Conservation (phyloP, 1,140 invertebrate genomes). For the Drosophila fuyamai region DNA sequence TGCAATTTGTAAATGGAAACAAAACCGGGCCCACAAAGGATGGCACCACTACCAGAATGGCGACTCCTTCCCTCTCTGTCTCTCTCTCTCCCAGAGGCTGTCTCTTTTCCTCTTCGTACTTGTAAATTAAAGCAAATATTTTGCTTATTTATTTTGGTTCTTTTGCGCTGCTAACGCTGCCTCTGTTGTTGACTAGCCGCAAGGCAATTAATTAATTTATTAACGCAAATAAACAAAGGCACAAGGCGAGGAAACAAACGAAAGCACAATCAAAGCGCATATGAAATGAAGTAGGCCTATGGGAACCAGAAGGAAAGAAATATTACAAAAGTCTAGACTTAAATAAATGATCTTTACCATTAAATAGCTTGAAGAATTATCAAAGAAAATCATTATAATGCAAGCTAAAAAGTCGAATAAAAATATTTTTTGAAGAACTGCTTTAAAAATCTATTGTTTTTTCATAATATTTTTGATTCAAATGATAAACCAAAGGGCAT, state of each 20-base stretch:
- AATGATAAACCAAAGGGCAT: too few species aligned
- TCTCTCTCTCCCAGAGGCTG: too few species aligned
- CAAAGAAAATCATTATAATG: too few species aligned
- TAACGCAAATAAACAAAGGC: constrained; percentile 71
- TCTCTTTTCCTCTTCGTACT: constrained; percentile 25
- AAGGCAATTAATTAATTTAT: constrained; percentile 81
- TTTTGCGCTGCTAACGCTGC: constrained; percentile 26
- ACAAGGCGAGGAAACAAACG: constrained; percentile 21
- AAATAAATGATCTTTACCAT: not conserved
- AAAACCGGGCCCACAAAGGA: constrained; percentile 27
- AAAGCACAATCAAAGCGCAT: constrained; percentile 71
- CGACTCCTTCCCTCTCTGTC: not conserved
- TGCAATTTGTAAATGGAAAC: constrained; percentile 81
- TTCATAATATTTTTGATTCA: too few species aligned
- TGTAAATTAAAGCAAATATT: constrained; percentile 81
- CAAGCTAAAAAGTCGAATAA: too few species aligned
- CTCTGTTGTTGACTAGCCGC: constrained; percentile 66
- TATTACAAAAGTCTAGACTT: not conserved
- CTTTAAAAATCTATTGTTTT: too few species aligned
- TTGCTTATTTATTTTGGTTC: constrained; percentile 76
- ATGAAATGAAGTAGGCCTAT: constrained; percentile 43
- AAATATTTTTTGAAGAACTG: too few species aligned
- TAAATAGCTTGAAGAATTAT: too few species aligned
- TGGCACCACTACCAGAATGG: constrained; percentile 19
- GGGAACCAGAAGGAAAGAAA: constrained; percentile 9